Conservation (phyloP, 2,888 invertebrate species). For the Himalopsyche japonica region DNA sequence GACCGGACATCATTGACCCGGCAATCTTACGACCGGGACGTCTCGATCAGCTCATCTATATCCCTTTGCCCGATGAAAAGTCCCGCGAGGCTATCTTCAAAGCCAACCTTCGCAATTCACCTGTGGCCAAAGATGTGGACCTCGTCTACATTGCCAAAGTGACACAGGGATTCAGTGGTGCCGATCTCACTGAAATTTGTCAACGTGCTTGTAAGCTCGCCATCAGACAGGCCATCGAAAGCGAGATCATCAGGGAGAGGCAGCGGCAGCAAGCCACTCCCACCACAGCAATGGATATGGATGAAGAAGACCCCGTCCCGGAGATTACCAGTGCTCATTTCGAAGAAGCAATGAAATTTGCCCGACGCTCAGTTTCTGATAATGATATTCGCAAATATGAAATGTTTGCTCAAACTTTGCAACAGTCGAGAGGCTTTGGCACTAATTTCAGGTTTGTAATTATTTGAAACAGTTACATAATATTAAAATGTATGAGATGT, state of each 20-base stretch:
- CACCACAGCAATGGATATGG: slow-evolving; percentile 83
- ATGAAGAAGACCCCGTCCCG: slow-evolving; percentile 97
- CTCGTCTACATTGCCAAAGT: slow-evolving; percentile 81
- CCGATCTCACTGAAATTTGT: slow-evolving; percentile 98
- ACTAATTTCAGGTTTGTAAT: slow-evolving; percentile 84
- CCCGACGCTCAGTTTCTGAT: slow-evolving; percentile 96
- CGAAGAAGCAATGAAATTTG: slow-evolving; percentile 99
- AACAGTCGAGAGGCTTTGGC: slow-evolving; percentile 98
- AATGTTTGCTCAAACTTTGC: slow-evolving; percentile 99
- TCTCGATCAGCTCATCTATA: slow-evolving; percentile 98
- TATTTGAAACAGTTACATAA: neutral
- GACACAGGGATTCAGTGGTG: slow-evolving; percentile 97
- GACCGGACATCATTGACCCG: slow-evolving; percentile 95
- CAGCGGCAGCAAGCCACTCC: slow-evolving; percentile 75
- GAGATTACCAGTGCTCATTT: slow-evolving; percentile 97
- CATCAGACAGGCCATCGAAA: slow-evolving; percentile 96
- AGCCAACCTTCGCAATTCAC: slow-evolving; percentile 95
- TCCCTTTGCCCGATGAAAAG: slow-evolving; percentile 98
- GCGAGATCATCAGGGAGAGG: slow-evolving; percentile 89
- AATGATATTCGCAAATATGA: slow-evolving; percentile 99
- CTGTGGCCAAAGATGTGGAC: slow-evolving; percentile 94
- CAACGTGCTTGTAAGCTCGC: slow-evolving; percentile 99
- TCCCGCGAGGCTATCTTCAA: slow-evolving; percentile 95
- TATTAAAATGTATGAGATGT: neutral
- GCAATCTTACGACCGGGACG: slow-evolving; percentile 98